Conservation (phyloP, 30 jellyfish, hydroid and myxozoan genomes). For the Aurelia aurita region DNA sequence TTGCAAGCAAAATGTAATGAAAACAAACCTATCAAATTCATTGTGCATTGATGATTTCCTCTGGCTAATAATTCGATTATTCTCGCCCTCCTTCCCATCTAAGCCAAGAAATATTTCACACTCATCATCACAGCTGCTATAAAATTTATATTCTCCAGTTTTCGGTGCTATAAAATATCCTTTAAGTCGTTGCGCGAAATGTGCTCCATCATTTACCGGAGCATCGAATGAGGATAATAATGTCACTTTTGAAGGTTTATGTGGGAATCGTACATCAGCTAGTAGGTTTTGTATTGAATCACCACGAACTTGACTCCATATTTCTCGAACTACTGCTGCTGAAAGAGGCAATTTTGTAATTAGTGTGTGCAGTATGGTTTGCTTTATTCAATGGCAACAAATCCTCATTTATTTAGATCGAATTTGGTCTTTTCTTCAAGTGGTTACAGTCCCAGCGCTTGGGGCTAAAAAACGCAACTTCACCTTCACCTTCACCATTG, state of each 20-base stretch:
- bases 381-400: too few species aligned
- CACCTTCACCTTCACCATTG: too few species aligned
- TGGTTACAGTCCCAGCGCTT: too few species aligned
- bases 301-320: constrained; percentile 86
- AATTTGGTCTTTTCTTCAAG: too few species aligned
- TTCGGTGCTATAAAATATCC: constrained; percentile 93
- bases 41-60: constrained; percentile 72
- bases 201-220: constrained; percentile 60
- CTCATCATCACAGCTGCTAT: constrained; percentile 94
- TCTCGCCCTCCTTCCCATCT: constrained; percentile 95
- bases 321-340: constrained; percentile 84
- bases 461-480: too few species aligned
- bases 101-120: constrained; percentile 96
- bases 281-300: constrained; percentile 81
- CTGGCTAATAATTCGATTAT: constrained; percentile 82
- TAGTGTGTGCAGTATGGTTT: too few species aligned
- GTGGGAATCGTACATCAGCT: constrained; percentile 98
- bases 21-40: constrained; percentile 80
- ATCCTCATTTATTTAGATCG: too few species aligned
- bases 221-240: constrained; percentile 76
- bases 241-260: constrained; percentile 81
- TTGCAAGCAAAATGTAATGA: too few species aligned
- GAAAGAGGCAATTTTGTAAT: not conserved
- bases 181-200: constrained; percentile 87
- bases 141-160: constrained; percentile 88